phyloP scores from a whole-genome alignment of 2,113 vertebrate genomes.

The Engraulis encrasicolus region DNA sequence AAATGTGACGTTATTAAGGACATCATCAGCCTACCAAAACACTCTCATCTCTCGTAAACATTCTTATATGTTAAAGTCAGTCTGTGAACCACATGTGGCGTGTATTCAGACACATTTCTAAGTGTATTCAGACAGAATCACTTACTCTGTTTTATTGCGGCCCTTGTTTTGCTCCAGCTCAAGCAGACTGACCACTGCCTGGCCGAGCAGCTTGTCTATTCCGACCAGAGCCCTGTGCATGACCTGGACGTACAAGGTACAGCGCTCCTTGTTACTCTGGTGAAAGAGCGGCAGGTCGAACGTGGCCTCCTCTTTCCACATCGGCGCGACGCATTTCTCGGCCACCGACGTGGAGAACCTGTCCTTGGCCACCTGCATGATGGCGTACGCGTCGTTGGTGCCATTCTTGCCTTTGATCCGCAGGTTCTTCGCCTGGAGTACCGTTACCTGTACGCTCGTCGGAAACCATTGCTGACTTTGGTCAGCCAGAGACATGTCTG shows the following conservation, averaged over 20 bases:
- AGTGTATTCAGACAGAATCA: slow-evolving; percentile 31
- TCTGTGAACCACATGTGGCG: background rate
- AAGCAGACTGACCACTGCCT: slow-evolving; percentile 81
- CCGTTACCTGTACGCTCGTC: slow-evolving; percentile 91
- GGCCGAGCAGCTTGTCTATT: slow-evolving; percentile 89
- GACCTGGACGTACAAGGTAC: slow-evolving; percentile 83
- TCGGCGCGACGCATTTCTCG: slow-evolving; percentile 84
- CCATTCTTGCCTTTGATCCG: slow-evolving; percentile 83
- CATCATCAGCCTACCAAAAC: background rate
- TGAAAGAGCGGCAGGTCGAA: slow-evolving; percentile 86
- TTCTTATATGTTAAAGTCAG: background rate
- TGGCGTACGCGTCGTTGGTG: slow-evolving; percentile 90
- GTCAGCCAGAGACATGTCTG: slow-evolving; percentile 74
- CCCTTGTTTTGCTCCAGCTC: slow-evolving; percentile 74
- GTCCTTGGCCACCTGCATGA: slow-evolving; percentile 91
- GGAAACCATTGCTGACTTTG: slow-evolving; percentile 82
- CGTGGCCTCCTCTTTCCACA: slow-evolving; percentile 90
- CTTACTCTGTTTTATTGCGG: slow-evolving; percentile 82
- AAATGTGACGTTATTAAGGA: background rate
- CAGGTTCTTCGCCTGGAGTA: slow-evolving; percentile 84
- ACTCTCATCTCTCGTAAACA: background rate
- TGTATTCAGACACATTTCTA: background rate
- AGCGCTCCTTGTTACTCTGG: slow-evolving; percentile 49
- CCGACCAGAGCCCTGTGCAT: slow-evolving; percentile 89
- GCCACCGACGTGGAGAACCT: slow-evolving; percentile 88